Conservation (phyloP, 2,888 invertebrate genomes). For the Eurytoma californica region DNA sequence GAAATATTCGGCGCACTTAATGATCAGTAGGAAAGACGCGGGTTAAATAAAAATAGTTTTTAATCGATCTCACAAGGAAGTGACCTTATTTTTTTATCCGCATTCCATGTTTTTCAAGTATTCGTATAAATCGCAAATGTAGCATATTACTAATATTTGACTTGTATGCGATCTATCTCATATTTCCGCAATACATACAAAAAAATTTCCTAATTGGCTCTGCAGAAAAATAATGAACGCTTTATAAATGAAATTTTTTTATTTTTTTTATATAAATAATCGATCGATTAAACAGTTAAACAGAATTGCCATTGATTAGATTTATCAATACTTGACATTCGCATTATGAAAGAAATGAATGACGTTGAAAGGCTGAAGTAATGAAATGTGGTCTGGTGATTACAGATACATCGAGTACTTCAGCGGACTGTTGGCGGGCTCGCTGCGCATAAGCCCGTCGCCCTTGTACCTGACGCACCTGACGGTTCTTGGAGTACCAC, state of each 20-base stretch:
- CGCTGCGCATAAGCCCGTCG: slow-evolving; percentile 90
- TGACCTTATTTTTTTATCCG: background rate
- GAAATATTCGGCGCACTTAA: too few relatives aligned
- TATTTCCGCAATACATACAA: too few relatives aligned
- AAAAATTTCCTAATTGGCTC: too few relatives aligned
- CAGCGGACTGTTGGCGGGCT: slow-evolving; percentile 91
- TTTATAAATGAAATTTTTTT: too few relatives aligned
- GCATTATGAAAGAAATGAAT: background rate
- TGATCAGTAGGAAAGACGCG: background rate
- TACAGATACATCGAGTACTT: slow-evolving; percentile 94
- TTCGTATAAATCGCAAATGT: slow-evolving; percentile 36
- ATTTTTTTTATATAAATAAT: too few relatives aligned
- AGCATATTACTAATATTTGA: slow-evolving; percentile 13
- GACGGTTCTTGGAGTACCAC: slow-evolving; percentile 89
- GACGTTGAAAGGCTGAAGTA: background rate
- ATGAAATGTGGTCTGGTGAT: background rate
- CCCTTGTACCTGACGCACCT: slow-evolving; percentile 91
- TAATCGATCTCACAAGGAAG: background rate
- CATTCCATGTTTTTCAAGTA: slow-evolving; percentile 1
- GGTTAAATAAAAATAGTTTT: too few relatives aligned
- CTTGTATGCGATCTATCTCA: background rate
- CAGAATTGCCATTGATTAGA: background rate
- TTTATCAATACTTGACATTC: background rate
- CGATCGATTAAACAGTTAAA: too few relatives aligned
- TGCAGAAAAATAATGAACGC: too few relatives aligned